A percentile compares a stretch with the other conserved stretches of the same genome.
These are phyloP conservation scores for Notocelia uddmanniana DNA, from an alignment of 2,888 invertebrate genomes.

Conservation along the genomic window DNA sequence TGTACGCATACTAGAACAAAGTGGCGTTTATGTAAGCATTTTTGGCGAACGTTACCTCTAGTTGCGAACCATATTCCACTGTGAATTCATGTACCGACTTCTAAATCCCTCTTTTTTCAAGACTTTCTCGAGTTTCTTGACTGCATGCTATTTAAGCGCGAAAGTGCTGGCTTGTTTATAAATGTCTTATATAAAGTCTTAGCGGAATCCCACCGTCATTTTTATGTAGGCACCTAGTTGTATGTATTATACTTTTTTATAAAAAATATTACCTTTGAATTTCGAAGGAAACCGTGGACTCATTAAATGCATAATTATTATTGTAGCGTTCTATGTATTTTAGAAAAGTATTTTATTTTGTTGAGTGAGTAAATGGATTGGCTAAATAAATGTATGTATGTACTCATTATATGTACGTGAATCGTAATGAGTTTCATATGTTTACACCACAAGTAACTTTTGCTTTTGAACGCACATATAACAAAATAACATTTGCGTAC, in stretches of 20 bases:
- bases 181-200: constrained; percentile 16
- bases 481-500: no score
- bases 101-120: constrained; percentile 12
- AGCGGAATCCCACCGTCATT: not conserved
- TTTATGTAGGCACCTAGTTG: not conserved
- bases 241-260: no score
- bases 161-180: constrained; percentile 25
- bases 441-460: no score
- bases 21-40: constrained; percentile 14
- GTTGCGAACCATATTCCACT: constrained; percentile 14
- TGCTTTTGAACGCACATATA: no score
- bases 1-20: constrained; percentile 1
- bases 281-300: not conserved
- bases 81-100: not conserved
- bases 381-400: no score
- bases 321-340: no score
- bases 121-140: constrained; percentile 12
- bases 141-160: constrained; percentile 3
- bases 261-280: no score
- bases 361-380: no score
- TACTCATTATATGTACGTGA: no score
- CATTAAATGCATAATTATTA: not conserved
- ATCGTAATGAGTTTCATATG: no score
- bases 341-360: no score
- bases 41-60: constrained; percentile 15